Evolutionary conservation across 2,113 vertebrate genomes (phyloP).

Genomic region (Antechinus flavipes): DNA sequence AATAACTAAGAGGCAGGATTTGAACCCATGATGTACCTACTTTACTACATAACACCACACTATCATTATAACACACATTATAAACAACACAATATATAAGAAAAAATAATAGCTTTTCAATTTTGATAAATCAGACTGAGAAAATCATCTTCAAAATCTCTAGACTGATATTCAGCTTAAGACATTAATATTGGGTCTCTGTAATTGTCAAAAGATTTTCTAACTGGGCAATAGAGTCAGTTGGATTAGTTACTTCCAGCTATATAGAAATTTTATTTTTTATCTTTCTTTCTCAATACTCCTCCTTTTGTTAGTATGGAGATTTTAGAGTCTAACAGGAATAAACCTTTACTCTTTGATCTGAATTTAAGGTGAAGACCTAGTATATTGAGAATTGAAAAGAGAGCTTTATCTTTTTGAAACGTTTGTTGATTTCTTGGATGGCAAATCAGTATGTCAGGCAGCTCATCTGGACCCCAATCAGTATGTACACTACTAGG

Average conservation of each 20-base stretch:
- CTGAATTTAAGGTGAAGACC: not conserved
- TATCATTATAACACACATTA: not conserved
- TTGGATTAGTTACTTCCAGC: not conserved
- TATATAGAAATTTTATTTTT: not conserved
- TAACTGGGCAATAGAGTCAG: not conserved
- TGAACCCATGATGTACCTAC: not conserved
- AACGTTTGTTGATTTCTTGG: not conserved
- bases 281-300: not conserved
- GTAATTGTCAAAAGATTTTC: not conserved
- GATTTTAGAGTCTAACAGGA: not conserved
- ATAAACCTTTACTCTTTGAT: not conserved
- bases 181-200: not conserved
- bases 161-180: not conserved
- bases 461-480: not conserved
- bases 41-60: not conserved
- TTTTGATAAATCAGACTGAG: not conserved
- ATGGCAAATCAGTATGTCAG: not conserved
- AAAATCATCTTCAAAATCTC: not conserved
- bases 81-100: not conserved
- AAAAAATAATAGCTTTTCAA: not conserved
- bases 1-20: not conserved
- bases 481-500: not conserved
- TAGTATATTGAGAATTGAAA: conserved; percentile 23
- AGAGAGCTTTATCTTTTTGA: conserved; percentile 2
- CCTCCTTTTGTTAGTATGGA: not conserved